Percentiles rank a stretch among this genome's conserved stretches.
These are phyloP conservation scores for Carapus acus DNA, from an alignment of 2,797 vertebrate genomes.

Conservation along the genomic window DNA sequence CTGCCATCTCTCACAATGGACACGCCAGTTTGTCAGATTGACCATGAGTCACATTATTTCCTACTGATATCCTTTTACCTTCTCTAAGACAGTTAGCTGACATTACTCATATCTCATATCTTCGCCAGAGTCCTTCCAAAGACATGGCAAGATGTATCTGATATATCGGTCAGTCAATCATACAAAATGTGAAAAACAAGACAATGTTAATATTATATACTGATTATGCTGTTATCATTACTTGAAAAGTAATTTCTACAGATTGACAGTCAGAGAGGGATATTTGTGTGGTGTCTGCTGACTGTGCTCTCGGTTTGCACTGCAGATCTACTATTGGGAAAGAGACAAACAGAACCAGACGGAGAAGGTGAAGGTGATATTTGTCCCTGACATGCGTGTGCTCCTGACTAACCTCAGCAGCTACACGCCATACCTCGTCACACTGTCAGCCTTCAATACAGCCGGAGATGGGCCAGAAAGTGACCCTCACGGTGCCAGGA, in stretches of 20 bases:
- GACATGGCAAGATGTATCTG: too few relatives aligned
- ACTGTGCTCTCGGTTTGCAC: too few relatives aligned
- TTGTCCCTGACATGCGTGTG: slow-evolving; percentile 80
- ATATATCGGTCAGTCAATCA: too few relatives aligned
- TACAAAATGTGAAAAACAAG: too few relatives aligned
- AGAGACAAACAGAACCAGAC: slow-evolving; percentile 80
- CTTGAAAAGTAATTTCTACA: too few relatives aligned
- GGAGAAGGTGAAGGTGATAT: slow-evolving; percentile 86
- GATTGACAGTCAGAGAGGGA: too few relatives aligned
- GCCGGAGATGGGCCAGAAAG: slow-evolving; percentile 89
- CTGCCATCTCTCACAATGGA: too few relatives aligned
- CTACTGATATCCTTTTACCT: background rate
- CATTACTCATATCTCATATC: slow-evolving; percentile 16
- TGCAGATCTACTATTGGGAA: slow-evolving; percentile 92
- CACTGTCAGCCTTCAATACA: slow-evolving; percentile 87
- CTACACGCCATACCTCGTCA: slow-evolving; percentile 83
- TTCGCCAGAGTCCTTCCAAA: background rate
- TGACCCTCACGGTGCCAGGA: slow-evolving; percentile 78
- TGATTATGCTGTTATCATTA: slow-evolving; percentile 9
- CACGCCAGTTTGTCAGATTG: too few relatives aligned
- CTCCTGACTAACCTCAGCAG: slow-evolving; percentile 88
- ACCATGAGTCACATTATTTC: slow-evolving; percentile 14
- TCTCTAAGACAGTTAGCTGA: background rate
- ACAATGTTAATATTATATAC: too few relatives aligned
- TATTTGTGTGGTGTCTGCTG: background rate